Evolutionary conservation across 2,888 invertebrate genomes (phyloP), one percentile per base, ranked within the genome.

Genomic region (Agonopterix subpropinquella): DNA sequence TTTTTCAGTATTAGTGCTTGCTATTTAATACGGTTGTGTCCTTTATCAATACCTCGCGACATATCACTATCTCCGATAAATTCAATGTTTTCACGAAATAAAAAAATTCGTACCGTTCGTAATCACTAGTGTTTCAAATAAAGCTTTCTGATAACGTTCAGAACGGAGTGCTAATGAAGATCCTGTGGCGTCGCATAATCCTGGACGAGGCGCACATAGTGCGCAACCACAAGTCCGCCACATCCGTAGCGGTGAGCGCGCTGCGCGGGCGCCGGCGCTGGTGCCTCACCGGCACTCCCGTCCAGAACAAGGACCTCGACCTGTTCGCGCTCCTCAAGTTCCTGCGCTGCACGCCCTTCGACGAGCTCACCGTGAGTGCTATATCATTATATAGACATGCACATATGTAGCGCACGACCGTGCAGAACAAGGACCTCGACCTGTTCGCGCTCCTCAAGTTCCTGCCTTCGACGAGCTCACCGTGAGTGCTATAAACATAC

Each of bases 131-230:
- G 8, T 8, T 9, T 11, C 47, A 28, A 28, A 7, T 28, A 5
- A 28, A 28, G 1, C 1, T 28, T 28, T n/a, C n/a, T n/a, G n/a
- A n/a, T 5, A 28, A 28, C n/a, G n/a, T 39, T 1, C 62, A 90
- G 89, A 72, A 71, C 41, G 91, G 92, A 1, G 89, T 91, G 0
- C 64, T 96, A 15, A 91, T 91, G 71, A 87, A 91, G 43, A 89
- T 98, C 3, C 89, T 89, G 8, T 99, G 98, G 98, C 90, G 92
- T 0, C 90, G 98, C 46, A 90, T 97, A 2, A 93, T 98, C 53
- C 86, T 99, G 15, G 98, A 99, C 81, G 98, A 99, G 85, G 98
- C 96, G 0, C 98, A 99, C 79, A 91, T 92, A 41, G 94, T 98
- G 8, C 92, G 98, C 59, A 98, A 98, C 85, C 91, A 94, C 73